Evolutionary conservation across 2,888 invertebrate species (phyloP), one percentile per base, ranked within the genome.

Genomic region (Pristionchus mayeri): DNA sequence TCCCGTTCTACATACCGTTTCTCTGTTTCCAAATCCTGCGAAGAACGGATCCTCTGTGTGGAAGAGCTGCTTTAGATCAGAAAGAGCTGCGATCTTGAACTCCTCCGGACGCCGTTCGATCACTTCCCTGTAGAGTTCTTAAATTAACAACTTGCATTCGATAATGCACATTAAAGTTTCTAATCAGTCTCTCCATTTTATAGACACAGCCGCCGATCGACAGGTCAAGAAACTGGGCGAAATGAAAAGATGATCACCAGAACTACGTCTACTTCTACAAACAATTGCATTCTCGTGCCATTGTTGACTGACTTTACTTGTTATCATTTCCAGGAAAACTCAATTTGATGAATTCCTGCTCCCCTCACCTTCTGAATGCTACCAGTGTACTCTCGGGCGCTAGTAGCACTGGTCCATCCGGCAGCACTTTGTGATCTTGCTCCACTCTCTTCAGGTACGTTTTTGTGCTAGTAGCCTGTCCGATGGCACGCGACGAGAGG

Each of bases 71-170:
- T 96, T 96, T 91, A 99, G 97, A 93, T 99, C 98, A 86, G 96
- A 96, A 89, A 99, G 95, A 93, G 99, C 99, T 84, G 97, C 97
- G 89, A 98, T 99, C 94, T 99, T 99, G 94, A 99, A 99, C 93
- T 98, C 97, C 93, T 99, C 98, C 0, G 99, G 99, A 93, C 98
- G 98, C 94, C 97, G 97, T 94, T 98, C 98, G 92, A 99, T 99
- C 81, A 99, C 99, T 94, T 99, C 99, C 88, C 98, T 95, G 92
- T 13, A 40, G 78, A 50, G 27, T 86, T 48, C 2, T 6, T 27
- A n/a, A n/a, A n/a, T n/a, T n/a, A n/a, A n/a, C n/a, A n/a, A n/a
- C n/a, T n/a, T n/a, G n/a, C n/a, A n/a, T n/a, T n/a, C n/a, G n/a
- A n/a, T n/a, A n/a, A n/a, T n/a, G n/a, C n/a, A n/a, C n/a, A n/a